A percentile compares a stretch with the other conserved stretches of the same genome.
These are phyloP conservation scores for Petaurus breviceps DNA, from an alignment of 2,113 vertebrate species.

Conservation along the genomic window DNA sequence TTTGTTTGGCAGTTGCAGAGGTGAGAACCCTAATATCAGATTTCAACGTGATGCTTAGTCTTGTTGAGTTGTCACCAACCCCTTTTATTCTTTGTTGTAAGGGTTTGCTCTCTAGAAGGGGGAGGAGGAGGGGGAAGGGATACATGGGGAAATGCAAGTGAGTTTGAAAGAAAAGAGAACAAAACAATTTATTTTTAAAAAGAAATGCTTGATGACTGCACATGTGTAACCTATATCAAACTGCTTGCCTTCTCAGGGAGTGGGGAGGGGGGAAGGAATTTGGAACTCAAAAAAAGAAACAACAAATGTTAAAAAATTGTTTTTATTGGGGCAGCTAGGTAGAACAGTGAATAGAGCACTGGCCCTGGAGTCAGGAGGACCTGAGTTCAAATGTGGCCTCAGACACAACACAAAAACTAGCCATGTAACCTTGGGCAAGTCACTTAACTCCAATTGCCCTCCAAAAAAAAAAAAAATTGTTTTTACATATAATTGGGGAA, in stretches of 20 bases:
- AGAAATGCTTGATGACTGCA: background rate
- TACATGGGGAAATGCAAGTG: background rate
- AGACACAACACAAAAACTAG: no score
- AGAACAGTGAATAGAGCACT: no score
- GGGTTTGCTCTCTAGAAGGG: background rate
- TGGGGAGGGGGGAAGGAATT: background rate
- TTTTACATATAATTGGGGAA: background rate
- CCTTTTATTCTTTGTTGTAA: no score
- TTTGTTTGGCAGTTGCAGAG: background rate
- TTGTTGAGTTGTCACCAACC: background rate
- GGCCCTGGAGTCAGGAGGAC: no score
- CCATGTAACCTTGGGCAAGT: no score
- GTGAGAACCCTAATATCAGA: background rate
- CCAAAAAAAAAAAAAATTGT: no score
- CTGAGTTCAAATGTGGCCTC: no score
- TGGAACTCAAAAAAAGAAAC: background rate
- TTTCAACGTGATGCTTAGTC: background rate
- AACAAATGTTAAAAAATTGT: background rate
- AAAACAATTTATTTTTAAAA: background rate
- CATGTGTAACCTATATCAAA: background rate
- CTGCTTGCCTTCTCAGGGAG: background rate
- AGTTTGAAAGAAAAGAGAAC: background rate
- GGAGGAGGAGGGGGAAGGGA: no score
- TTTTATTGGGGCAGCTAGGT: no score
- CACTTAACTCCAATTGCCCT: no score